Base-by-base conservation (phyloP, 1,140 invertebrate species). In the Drosophila ohnishii region DNA sequence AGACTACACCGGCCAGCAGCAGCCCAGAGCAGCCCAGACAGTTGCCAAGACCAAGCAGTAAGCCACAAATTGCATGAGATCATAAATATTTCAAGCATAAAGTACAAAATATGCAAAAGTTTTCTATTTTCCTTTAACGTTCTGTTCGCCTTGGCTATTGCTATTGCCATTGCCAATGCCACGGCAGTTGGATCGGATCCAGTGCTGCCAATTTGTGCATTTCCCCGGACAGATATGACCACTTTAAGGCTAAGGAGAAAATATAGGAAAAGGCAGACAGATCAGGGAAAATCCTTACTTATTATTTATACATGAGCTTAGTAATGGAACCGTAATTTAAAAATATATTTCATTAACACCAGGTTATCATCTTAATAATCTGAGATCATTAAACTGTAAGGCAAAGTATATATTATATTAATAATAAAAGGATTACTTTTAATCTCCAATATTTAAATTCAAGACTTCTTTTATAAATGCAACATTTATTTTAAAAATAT, bases 61-160 rank as follows among this genome's bases (percentile, higher is more conserved):
- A 88, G 84, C 84, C 84, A 88, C 84, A 88, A 88, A 88, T 88
- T 88, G 84, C 84, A 88, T 78, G 84, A 88, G 84, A 88, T 88
- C 84, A 88, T 88, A 88, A 88, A 88, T 88, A 88, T 88, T 88
- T 88, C 84, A 88, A 84, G 84, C 84, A 88, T 88, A 88, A 88
- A 88, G 80, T 88, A 88, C 84, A 84, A 88, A 88, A 88, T 88
- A 88, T 88, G 84, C 84, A 88, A 88, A 88, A 88, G 84, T 88
- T 87, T 84, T 80, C 63, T 59, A 72, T 84, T 84, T 84, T 80
- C 59, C 79, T 76, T 78, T 57, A 60, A 55, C 58, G 51, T 53
- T 22, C 32, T 28, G 34, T 63, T 75, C 45, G 40, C 59, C 56
- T 40, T 44, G 60, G 57, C 75, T 40, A 58, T 77, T 76, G 57